Conservation (phyloP, 1,140 invertebrate genomes). For the Drosophila obscura region DNA sequence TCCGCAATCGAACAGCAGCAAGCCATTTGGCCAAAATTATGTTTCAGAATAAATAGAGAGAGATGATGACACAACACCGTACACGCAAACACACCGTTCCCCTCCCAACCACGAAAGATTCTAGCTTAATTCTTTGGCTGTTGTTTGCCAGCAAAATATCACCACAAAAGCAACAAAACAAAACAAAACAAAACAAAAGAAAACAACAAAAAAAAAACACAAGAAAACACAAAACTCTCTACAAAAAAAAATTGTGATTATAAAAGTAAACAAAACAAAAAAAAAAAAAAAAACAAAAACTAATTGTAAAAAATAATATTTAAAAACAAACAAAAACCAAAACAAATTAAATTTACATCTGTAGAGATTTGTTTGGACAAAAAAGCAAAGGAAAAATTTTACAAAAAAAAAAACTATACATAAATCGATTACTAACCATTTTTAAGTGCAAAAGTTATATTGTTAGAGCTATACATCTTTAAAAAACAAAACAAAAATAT, state of each 20-base stretch:
- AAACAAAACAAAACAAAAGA: slow-evolving; percentile 22
- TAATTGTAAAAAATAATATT: slow-evolving; percentile 37
- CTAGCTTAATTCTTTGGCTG: slow-evolving; percentile 46
- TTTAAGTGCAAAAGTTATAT: slow-evolving; percentile 80
- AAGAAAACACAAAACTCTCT: slow-evolving; percentile 32
- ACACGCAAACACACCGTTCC: too few species aligned
- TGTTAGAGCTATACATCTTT: slow-evolving; percentile 63
- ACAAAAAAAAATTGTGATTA: slow-evolving; percentile 49
- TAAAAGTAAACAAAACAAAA: slow-evolving; percentile 29
- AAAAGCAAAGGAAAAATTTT: slow-evolving; percentile 31
- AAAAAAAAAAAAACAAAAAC: slow-evolving; percentile 42
- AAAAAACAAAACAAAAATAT: slow-evolving; percentile 31
- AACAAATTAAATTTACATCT: slow-evolving; percentile 27
- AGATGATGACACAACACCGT: background rate
- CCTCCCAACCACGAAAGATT: slow-evolving; percentile 34
- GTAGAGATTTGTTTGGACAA: slow-evolving; percentile 54
- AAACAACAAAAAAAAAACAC: slow-evolving; percentile 37
- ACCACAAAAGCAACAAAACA: slow-evolving; percentile 17
- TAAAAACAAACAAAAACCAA: slow-evolving; percentile 32
- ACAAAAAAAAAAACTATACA: slow-evolving; percentile 37
- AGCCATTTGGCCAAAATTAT: too few species aligned
- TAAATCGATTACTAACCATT: slow-evolving; percentile 64
- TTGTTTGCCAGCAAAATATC: slow-evolving; percentile 12
- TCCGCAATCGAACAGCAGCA: background rate
- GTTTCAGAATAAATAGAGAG: background rate